Conservation (phyloP, 2,113 vertebrate genomes). For the Lepidothrix coronata region DNA sequence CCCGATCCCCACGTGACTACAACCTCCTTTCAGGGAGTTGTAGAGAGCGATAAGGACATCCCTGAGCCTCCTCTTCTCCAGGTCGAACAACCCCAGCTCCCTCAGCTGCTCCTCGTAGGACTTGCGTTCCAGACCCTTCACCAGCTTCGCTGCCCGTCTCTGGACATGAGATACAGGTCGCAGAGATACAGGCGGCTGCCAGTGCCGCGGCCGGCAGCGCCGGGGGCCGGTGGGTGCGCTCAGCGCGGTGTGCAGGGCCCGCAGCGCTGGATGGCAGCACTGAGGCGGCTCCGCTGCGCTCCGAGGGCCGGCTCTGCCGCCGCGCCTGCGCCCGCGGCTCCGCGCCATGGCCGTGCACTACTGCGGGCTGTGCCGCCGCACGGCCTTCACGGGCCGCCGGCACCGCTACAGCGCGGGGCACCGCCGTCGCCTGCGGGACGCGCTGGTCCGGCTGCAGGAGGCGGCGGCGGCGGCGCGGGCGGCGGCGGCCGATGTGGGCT, state of each 20-base stretch:
- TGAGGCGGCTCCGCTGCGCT: background rate
- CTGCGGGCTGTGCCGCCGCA: background rate
- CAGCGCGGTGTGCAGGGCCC: no score
- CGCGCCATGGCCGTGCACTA: background rate
- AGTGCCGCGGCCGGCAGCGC: accelerated
- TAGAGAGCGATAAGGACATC: background rate
- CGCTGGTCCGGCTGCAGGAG: background rate
- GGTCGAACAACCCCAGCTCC: background rate
- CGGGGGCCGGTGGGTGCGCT: accelerated
- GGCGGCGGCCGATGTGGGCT: background rate
- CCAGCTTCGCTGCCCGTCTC: no score
- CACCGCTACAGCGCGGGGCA: background rate
- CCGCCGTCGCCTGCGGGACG: background rate
- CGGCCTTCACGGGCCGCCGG: background rate
- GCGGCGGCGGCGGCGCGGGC: background rate
- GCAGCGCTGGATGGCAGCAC: background rate
- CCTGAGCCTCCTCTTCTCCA: background rate
- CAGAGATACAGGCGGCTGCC: accelerated
- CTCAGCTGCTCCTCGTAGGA: background rate
- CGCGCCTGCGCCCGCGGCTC: background rate
- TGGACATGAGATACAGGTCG: accelerated
- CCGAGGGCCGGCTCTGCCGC: background rate
- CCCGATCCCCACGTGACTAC: no score
- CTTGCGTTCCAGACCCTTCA: background rate
- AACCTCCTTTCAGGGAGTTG: no score